Evolutionary conservation across 2,888 invertebrate species (phyloP), one percentile per base, ranked within the genome.

Genomic region (Pristionchus fissidentatus): DNA sequence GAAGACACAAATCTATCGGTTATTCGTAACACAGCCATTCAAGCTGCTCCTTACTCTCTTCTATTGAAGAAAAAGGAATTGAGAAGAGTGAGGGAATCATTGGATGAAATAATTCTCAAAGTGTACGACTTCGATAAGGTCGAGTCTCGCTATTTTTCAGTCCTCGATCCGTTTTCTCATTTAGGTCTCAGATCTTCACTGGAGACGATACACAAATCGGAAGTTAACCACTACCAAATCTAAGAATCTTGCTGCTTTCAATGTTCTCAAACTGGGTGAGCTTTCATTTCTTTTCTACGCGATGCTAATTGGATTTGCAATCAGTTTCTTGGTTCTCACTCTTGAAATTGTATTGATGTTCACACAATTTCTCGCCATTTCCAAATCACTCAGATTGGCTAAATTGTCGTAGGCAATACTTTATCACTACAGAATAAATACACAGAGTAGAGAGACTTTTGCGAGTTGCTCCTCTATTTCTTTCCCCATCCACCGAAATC

Each of bases 41-140:
- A 43, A 43, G 75, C 43, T 10, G 49, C 49, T 26, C 75, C 75
- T 4, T 75, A 75, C 41, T 46, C 75, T 75, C 75, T 75, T 49
- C 75, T 75, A 2, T 46, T 75, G 29, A 26, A 10, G 46, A 75
- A 75, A 46, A 46, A 26, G 13, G 49, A 43, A 49, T 15, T 10
- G 7, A 75, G 29, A 43, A 43, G 29, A 19, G 13, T 15, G 10
- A 26, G 26, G 26, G 46, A 75, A 29, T 26, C 43, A 13, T 29
- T 75, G 26, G 46, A 75, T 38, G 43, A 26, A 3, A n/a, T 75
- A 19, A 75, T 75, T 19, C 49, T 75, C 4, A 19, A 15, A 15
- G 1, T 75, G 7, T 75, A 75, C 32, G 26, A 75, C 19, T 75
- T 75, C 19, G 75, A 75, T 22, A 75, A 75, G 75, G 75, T 75